These are phyloP conservation scores for Erebia palarica DNA, from an alignment of 2,888 invertebrate genomes.

Conservation along the genomic window DNA sequence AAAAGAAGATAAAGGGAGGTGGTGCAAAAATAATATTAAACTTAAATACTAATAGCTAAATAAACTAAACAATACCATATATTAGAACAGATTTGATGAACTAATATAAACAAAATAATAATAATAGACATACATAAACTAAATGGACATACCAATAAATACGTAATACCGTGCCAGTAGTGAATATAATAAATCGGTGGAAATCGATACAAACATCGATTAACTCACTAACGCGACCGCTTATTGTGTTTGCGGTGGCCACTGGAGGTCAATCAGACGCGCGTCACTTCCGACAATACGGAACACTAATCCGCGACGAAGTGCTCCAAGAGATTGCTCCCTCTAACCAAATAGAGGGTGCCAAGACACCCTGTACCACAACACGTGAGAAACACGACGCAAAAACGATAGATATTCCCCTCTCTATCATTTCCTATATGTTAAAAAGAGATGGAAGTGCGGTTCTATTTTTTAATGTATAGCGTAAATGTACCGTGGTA, in stretches of 20 bases:
- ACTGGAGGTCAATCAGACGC: constrained; percentile 46
- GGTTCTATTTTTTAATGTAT: background rate
- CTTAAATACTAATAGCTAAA: no score
- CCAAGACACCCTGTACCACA: constrained; percentile 30
- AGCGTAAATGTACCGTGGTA: constrained; percentile 34
- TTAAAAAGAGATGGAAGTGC: background rate
- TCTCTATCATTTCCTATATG: constrained; percentile 17
- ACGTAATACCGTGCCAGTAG: no score
- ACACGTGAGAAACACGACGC: background rate
- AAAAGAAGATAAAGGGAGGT: no score
- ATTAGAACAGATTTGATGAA: no score
- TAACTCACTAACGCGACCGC: constrained; percentile 31
- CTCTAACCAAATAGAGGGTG: constrained; percentile 47
- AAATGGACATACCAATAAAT: no score
- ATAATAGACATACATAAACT: no score
- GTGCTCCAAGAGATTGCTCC: constrained; percentile 45
- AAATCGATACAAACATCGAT: constrained; percentile 30
- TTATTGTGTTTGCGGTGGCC: constrained; percentile 42
- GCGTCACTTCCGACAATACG: constrained; percentile 45
- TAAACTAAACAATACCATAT: no score
- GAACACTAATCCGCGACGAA: constrained; percentile 48
- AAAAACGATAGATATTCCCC: constrained; percentile 7
- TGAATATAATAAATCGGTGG: background rate
- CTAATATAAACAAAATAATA: no score
- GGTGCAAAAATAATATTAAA: no score